These are phyloP conservation scores for Discoglossus pictus DNA, from an alignment of 2,797 vertebrate species.

Conservation along the genomic window DNA sequence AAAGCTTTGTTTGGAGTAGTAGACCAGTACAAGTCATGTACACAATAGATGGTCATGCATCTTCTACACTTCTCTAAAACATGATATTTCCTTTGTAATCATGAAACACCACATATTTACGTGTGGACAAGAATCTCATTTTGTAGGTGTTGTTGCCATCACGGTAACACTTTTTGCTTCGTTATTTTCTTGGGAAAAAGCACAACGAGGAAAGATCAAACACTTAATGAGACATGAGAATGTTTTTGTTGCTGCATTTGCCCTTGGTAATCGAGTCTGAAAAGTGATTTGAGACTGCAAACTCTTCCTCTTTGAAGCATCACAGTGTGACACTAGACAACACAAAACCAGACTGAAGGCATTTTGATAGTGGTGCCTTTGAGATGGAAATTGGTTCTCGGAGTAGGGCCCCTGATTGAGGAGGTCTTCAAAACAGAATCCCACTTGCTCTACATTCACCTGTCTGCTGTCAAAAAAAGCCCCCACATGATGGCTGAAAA, in stretches of 20 bases:
- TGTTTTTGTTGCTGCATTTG: conserved; percentile 39
- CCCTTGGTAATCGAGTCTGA: conserved; percentile 36
- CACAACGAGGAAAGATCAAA: conserved; percentile 43
- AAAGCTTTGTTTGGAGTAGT: too few species aligned
- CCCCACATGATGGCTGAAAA: conserved; percentile 18
- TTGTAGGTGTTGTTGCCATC: conserved; percentile 11
- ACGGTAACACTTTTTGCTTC: conserved; percentile 21
- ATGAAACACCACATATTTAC: conserved; percentile 1
- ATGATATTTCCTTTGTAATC: too few species aligned
- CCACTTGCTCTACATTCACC: conserved; percentile 23
- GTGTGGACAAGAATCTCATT: conserved; percentile 4
- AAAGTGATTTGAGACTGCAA: conserved; percentile 39
- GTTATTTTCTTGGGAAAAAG: conserved; percentile 16
- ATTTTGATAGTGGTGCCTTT: conserved; percentile 18
- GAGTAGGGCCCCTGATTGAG: conserved; percentile 16
- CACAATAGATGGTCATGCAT: too few species aligned
- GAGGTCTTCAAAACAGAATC: not conserved
- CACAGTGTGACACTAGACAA: conserved; percentile 42
- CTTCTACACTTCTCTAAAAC: too few species aligned
- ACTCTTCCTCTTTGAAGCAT: conserved; percentile 39
- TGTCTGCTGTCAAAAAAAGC: conserved; percentile 6
- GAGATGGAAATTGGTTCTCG: conserved; percentile 41
- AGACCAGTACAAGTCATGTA: too few species aligned
- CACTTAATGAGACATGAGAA: not conserved
- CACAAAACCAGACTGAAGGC: conserved; percentile 31